Conservation (phyloP, 2,113 vertebrate species). For the Burhinus oedicnemus region DNA sequence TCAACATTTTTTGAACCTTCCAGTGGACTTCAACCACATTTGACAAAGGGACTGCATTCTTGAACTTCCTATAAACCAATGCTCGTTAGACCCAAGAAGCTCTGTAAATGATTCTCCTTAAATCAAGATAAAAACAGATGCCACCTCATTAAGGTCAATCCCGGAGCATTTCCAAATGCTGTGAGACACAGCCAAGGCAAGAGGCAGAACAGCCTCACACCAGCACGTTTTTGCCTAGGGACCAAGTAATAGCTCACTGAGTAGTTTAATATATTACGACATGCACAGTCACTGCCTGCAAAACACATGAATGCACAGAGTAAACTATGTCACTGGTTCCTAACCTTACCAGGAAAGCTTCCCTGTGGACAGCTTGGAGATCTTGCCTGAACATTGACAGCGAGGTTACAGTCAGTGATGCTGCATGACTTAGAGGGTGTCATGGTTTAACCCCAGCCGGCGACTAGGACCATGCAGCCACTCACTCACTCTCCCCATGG, state of each 20-base stretch:
- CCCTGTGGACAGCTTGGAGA: neutral
- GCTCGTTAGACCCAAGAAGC: neutral
- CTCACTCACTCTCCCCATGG: neutral
- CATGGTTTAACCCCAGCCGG: neutral
- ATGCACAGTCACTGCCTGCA: neutral
- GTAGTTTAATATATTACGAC: neutral
- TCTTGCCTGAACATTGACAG: neutral
- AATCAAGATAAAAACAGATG: neutral
- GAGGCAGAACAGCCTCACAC: neutral
- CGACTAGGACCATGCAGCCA: neutral
- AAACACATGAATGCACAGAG: neutral
- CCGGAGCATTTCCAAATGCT: neutral
- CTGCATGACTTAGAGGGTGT: neutral
- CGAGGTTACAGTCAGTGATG: rapidly evolving
- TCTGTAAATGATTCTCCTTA: neutral
- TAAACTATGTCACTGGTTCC: neutral
- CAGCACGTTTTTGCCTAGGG: neutral
- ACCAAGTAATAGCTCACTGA: neutral
- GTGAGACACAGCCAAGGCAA: neutral
- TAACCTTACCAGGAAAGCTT: conserved; percentile 10
- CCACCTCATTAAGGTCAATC: neutral
- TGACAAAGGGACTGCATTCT: neutral
- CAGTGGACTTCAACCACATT: rapidly evolving
- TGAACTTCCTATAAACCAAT: neutral
- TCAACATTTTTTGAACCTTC: neutral